Conservation (phyloP, 2,113 vertebrate genomes). For the Opisthocomus hoazin region DNA sequence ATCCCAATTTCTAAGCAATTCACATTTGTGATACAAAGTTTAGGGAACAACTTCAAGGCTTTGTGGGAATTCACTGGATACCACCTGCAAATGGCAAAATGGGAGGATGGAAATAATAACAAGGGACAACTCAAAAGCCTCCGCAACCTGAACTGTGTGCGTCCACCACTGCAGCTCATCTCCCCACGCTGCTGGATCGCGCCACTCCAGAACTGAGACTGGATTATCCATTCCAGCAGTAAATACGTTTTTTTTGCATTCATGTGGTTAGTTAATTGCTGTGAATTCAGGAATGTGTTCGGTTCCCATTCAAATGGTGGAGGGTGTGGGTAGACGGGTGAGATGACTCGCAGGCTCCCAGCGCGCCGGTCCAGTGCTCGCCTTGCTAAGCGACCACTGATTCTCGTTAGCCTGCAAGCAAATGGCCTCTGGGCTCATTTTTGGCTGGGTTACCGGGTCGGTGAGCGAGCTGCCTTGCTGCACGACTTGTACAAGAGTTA, state of each 20-base stretch:
- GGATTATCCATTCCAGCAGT: not conserved
- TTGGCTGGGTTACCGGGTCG: not conserved
- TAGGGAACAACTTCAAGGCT: not conserved
- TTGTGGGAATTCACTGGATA: not conserved
- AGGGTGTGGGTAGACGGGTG: not conserved
- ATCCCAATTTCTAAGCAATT: accelerated
- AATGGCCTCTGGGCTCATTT: not conserved
- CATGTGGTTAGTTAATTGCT: not conserved
- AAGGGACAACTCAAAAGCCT: not conserved
- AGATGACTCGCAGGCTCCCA: not conserved
- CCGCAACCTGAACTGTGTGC: not conserved
- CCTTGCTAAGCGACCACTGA: not conserved
- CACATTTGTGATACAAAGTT: accelerated
- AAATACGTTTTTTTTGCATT: not conserved
- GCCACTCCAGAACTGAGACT: not conserved
- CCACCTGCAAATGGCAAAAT: too few species aligned
- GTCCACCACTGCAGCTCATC: not conserved
- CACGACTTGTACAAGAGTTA: not conserved
- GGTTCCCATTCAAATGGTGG: not conserved
- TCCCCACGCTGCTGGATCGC: not conserved
- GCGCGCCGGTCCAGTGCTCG: not conserved
- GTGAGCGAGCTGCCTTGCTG: not conserved
- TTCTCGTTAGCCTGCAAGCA: not conserved
- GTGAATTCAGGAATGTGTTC: not conserved
- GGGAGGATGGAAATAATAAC: not conserved